phyloP scores from a whole-genome alignment of 2,888 invertebrate species.

The Strigamia transsilvanica region DNA sequence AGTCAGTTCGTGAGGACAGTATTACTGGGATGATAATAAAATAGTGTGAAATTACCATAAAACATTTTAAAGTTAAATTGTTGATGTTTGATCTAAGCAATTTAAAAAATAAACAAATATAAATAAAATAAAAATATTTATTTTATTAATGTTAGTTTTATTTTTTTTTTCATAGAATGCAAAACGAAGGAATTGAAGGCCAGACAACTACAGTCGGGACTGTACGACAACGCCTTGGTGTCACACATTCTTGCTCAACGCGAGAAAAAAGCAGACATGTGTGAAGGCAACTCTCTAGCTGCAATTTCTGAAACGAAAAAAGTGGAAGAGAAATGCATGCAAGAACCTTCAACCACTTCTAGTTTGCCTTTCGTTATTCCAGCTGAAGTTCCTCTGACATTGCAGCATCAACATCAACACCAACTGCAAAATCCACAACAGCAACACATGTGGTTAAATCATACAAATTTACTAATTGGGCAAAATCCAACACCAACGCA shows the following conservation, averaged over 20 bases:
- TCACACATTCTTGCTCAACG: slow-evolving; percentile 61
- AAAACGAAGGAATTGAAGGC: slow-evolving; percentile 44
- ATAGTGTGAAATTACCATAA: background rate
- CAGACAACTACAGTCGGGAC: slow-evolving; percentile 56
- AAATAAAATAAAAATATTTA: background rate
- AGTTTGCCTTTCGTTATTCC: slow-evolving; percentile 38
- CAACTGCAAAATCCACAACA: slow-evolving; percentile 51
- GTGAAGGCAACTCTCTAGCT: background rate
- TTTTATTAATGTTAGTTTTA: slow-evolving; percentile 23
- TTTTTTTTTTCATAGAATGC: background rate
- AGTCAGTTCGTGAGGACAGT: background rate
- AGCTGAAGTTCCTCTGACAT: slow-evolving; percentile 17
- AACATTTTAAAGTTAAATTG: background rate
- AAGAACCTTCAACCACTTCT: slow-evolving; percentile 10
- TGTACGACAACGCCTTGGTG: slow-evolving; percentile 61
- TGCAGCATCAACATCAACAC: slow-evolving; percentile 47
- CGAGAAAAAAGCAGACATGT: slow-evolving; percentile 57
- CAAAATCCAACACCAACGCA: background rate
- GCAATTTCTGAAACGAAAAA: background rate
- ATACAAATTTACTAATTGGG: slow-evolving; percentile 10
- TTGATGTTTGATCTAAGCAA: background rate
- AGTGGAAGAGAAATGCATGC: slow-evolving; percentile 7
- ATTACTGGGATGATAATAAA: background rate
- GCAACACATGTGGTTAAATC: slow-evolving; percentile 42
- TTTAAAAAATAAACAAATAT: background rate